phyloP scores from a whole-genome alignment of 2,888 invertebrate genomes.

The Amphipoea oculea region DNA sequence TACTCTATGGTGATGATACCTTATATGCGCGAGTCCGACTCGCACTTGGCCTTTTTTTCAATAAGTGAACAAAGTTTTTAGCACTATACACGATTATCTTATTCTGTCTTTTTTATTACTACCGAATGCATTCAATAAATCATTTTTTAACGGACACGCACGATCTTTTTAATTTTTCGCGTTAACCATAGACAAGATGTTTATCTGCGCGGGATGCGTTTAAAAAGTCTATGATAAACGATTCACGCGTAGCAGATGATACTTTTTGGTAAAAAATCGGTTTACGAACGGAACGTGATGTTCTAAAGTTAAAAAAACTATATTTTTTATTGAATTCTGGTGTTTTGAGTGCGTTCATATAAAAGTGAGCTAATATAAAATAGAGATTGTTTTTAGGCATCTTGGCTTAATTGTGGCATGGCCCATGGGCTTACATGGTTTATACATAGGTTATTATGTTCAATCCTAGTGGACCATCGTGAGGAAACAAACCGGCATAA shows the following conservation, averaged over 20 bases:
- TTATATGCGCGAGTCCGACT: no score
- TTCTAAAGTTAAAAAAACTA: conserved; percentile 29
- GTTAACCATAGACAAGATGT: conserved; percentile 66
- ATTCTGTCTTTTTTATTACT: conserved; percentile 16
- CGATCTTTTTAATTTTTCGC: conserved; percentile 70
- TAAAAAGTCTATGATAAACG: conserved; percentile 70
- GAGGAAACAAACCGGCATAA: no score
- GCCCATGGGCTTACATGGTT: background rate
- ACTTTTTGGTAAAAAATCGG: conserved; percentile 58
- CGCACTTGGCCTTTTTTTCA: background rate
- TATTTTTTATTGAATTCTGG: background rate
- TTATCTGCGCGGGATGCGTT: conserved; percentile 67
- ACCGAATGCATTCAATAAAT: conserved; percentile 54
- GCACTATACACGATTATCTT: background rate
- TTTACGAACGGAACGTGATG: conserved; percentile 61
- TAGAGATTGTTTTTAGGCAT: background rate
- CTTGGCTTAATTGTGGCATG: background rate
- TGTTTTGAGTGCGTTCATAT: background rate
- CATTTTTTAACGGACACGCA: conserved; percentile 64
- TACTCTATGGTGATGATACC: no score
- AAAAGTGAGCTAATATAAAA: background rate
- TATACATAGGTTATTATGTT: background rate
- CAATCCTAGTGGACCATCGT: background rate
- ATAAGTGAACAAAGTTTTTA: background rate
- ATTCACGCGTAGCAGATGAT: conserved; percentile 67